phyloP scores from a whole-genome alignment of 1,140 invertebrate genomes.

The Contarinia nasturtii region DNA sequence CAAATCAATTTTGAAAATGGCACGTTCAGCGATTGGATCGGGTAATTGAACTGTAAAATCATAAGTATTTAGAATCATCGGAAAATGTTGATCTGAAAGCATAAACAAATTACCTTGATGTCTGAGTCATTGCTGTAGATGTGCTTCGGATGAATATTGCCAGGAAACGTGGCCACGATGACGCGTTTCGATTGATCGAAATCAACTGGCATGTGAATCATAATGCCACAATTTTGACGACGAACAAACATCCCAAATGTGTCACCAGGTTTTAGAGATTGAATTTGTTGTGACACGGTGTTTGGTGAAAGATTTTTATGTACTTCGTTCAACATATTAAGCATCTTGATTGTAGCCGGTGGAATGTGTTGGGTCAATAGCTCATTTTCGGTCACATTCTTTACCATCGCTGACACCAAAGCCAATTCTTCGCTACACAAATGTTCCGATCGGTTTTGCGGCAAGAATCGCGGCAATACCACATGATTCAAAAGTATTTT shows the following conservation, averaged over 20 bases:
- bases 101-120: background rate
- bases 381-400: too few relatives aligned
- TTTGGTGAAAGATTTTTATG: background rate
- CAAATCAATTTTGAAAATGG: background rate
- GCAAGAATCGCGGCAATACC: background rate
- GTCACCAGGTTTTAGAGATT: background rate
- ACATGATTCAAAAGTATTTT: background rate
- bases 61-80: background rate
- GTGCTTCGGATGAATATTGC: background rate
- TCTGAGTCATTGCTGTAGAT: background rate
- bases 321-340: background rate
- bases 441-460: background rate
- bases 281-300: background rate
- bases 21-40: background rate
- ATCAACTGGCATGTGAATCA: background rate
- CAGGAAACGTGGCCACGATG: background rate
- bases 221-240: background rate
- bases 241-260: background rate
- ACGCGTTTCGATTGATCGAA: background rate
- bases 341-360: background rate
- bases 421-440: background rate
- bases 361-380: background rate
- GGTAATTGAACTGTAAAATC: background rate
- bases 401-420: background rate
- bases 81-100: background rate